Base-by-base conservation (phyloP, 2,113 vertebrate genomes). In the Dasyprocta punctata region DNA sequence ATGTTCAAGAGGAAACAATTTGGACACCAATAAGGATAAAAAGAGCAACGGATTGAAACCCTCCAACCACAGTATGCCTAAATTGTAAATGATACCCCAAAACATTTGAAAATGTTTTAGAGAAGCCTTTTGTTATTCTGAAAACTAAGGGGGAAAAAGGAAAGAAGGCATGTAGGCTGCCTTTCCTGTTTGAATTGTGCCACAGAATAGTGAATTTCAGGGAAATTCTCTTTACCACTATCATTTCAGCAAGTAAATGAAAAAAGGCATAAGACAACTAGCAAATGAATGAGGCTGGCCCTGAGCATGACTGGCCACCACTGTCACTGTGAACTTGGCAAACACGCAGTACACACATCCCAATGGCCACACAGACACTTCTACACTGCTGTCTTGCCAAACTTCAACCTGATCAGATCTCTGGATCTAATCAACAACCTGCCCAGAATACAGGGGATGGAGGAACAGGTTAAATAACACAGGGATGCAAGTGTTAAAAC, bases 81-180 rank as follows among this genome's bases (percentile, higher is more conserved):
- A 78, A 38, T 30, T 22, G 58, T 16, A 26, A 80, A 33, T 19
- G 71, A 80, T 7, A 38, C 20, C 73, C 56, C 69, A 61, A 82
- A 75, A 56, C 3, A 0, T 33, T 33, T 83, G 75, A 78, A 28
- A 69, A 38, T 22, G 41, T 61, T 36, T 41, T 13, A 69, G 75
- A 80, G 83, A 89, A 47, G 75, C 63, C 61, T 41, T 28, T 26
- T 41, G 30, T 36, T 89, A 26, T 92, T 85, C 54, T 94, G 41
- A 90, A 90, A 96, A 73, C 22, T 9, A 12, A 67, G 85, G 61
- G 63, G 61, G 60, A 61, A 81, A 81, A 17, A 5, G 73, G 30
- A 73, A 71, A 47, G 73, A 86, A 56, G 13, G 22, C 67, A 5
- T 38, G 22, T 16, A 56, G 67, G 75, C 16, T 61, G 33, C 41